Evolutionary conservation across 2,797 vertebrate genomes (phyloP).

Genomic region (Aldrovandia affinis): DNA sequence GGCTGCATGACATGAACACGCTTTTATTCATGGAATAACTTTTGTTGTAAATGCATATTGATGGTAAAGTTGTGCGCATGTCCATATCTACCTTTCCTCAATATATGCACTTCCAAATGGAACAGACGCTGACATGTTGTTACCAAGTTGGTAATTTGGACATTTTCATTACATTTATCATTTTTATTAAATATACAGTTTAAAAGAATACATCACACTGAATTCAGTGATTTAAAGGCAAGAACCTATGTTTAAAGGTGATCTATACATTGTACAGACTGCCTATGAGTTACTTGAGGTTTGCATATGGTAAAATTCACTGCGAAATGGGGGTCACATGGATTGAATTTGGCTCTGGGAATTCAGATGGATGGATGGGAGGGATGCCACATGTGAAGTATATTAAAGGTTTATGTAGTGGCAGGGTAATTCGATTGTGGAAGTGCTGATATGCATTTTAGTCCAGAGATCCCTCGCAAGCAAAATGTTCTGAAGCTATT

Average conservation of each 20-base stretch:
- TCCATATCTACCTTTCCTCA: slow-evolving; percentile 11
- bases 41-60: neutral
- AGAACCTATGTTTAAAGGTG: neutral
- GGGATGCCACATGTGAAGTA: neutral
- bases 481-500: neutral
- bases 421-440: neutral
- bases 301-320: neutral
- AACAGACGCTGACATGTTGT: neutral
- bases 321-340: neutral
- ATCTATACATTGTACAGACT: neutral
- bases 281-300: neutral
- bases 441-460: neutral
- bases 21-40: no score
- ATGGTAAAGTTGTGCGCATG: neutral
- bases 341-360: neutral
- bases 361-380: neutral
- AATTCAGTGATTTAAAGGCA: neutral
- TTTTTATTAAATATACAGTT: neutral
- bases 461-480: neutral
- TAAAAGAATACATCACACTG: neutral
- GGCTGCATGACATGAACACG: neutral
- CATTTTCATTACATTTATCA: no score
- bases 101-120: neutral
- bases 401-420: neutral
- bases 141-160: neutral